Evolutionary conservation across 2,797 vertebrate genomes (phyloP), one percentile per base, ranked within the genome.

Genomic region (Saxicola maurus): DNA sequence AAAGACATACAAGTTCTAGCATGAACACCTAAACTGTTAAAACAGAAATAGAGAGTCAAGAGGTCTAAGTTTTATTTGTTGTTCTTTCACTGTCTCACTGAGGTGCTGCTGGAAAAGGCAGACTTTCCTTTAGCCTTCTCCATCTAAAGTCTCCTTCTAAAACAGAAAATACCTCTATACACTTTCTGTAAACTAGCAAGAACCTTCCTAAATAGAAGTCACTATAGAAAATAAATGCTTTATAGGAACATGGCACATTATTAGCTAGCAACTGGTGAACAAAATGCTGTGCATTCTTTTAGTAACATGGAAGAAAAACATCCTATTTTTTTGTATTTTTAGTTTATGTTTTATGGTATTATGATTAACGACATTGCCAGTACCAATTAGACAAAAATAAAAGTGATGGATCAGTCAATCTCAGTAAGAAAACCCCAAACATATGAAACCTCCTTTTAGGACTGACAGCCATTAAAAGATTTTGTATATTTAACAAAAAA

Each of bases 1-100:
- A 87, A 67, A 93, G 64, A 59, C n/a, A 5, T 27, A 11, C 87
- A 90, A 82, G 88, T 94, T 80, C 55, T 33, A 89, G 75, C 94
- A 82, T 1, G 90, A 95, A 82, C 45, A 72, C 19, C 56, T 59
- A 28, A 79, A 87, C 64, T 37, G 59, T 61, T 82, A 80, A 74
- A 92, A 86, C 40, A 89, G 74, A 78, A 94, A 82, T 5, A 85
- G 30, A 65, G 42, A 90, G 62, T 68, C 86, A 87, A 90, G 64
- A 74, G 55, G 73, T 90, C 57, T 84, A 28, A 53, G 27, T 75
- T 87, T 91, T 65, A 92, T 84, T 91, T 80, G 53, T 69, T 68
- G 16, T 52, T 82, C 49, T 53, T 73, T 43, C 37, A 40, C 24
- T 35, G 76, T 55, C 59, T 91, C 51, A 37, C 46, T 33, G 33